Evolutionary conservation across 2,113 vertebrate species (phyloP).

Genomic region (Dicentrarchus labrax): DNA sequence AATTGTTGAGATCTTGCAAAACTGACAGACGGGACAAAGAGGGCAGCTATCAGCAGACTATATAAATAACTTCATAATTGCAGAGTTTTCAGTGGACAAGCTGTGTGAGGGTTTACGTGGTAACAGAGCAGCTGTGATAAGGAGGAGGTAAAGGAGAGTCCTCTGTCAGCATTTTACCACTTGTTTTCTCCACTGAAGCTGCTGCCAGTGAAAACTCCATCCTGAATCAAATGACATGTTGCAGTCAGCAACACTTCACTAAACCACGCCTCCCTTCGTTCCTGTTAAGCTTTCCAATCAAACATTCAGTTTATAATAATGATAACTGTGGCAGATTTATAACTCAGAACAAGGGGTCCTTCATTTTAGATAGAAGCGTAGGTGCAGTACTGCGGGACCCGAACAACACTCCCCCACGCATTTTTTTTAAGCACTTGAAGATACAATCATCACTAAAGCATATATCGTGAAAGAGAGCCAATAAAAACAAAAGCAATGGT

Average conservation of each 20-base stretch:
- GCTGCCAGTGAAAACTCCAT: background rate
- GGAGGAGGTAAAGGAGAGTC: background rate
- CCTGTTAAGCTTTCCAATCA: background rate
- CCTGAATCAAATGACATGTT: background rate
- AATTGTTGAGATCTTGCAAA: background rate
- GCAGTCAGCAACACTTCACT: background rate
- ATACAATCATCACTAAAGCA: no score
- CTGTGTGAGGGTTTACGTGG: conserved; percentile 3
- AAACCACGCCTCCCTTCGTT: background rate
- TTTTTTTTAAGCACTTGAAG: no score
- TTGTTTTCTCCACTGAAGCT: background rate
- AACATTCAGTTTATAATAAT: background rate
- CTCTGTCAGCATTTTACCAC: background rate
- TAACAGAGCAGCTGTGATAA: background rate
- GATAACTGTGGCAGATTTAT: background rate
- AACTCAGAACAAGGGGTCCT: background rate
- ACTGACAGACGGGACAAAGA: background rate
- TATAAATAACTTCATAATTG: background rate
- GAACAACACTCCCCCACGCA: no score
- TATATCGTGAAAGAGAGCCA: no score
- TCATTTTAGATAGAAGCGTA: background rate
- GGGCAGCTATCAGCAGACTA: background rate
- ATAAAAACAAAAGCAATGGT: no score
- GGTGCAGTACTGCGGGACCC: no score
- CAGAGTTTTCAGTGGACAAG: background rate